Percentiles rank a stretch among this genome's conserved stretches.
Conservation (phyloP, 2,797 vertebrate genomes). For the Micrastur ruficollis region DNA sequence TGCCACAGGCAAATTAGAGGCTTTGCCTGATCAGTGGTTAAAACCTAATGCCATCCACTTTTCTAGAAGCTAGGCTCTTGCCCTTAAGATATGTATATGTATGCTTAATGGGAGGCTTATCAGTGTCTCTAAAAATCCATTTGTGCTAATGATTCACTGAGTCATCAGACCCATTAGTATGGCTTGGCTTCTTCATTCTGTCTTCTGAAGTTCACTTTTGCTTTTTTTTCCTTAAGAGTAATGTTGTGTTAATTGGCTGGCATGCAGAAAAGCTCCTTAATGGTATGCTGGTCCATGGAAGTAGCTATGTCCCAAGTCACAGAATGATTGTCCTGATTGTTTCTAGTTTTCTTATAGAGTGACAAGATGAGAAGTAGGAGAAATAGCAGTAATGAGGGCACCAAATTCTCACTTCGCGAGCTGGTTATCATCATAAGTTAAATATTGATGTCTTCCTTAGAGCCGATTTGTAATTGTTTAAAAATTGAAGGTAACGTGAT, state of each 20-base stretch:
- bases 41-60: background rate
- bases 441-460: background rate
- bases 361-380: background rate
- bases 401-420: background rate
- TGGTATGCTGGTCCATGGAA: background rate
- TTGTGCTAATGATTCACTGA: slow-evolving; percentile 3
- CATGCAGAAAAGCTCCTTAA: background rate
- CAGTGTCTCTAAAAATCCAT: background rate
- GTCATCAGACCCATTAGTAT: background rate
- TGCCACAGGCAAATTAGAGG: background rate
- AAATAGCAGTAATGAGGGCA: background rate
- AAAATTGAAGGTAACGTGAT: background rate
- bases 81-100: background rate
- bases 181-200: background rate
- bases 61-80: background rate
- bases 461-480: background rate
- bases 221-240: background rate
- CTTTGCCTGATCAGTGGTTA: background rate
- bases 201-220: background rate
- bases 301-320: background rate
- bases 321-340: background rate
- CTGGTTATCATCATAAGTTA: background rate
- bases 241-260: background rate
- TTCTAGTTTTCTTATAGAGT: background rate
- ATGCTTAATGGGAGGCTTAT: background rate